Evolutionary conservation across 2,888 invertebrate genomes (phyloP).

Genomic region (Drosophila colorata): DNA sequence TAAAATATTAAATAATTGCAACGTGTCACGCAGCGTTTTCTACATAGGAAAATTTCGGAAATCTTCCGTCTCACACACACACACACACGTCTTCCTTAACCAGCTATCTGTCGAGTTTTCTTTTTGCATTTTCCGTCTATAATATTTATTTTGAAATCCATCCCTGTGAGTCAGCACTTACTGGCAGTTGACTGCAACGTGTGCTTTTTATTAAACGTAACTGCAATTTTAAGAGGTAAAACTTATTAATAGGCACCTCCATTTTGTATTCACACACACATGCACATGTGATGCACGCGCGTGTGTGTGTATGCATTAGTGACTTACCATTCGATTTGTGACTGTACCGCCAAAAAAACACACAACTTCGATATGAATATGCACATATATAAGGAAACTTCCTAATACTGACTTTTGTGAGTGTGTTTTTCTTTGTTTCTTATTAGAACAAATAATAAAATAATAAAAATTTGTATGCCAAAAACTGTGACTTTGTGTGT

Average conservation of each 20-base stretch:
- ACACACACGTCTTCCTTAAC: slow-evolving; percentile 3
- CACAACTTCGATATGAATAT: not conserved
- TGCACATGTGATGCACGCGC: slow-evolving; percentile 15
- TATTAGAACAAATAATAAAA: slow-evolving; percentile 5
- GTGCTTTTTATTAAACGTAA: slow-evolving; percentile 9
- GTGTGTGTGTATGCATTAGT: slow-evolving; percentile 15
- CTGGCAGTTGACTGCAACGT: slow-evolving; percentile 29
- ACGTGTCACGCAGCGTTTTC: slow-evolving; percentile 40
- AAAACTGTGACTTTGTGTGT: slow-evolving; percentile 11
- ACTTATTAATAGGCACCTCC: slow-evolving; percentile 55
- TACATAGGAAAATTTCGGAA: not conserved
- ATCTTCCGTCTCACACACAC: slow-evolving; percentile 12
- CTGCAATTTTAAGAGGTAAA: slow-evolving; percentile 26
- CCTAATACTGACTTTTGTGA: not conserved
- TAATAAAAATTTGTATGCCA: not conserved
- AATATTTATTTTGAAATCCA: not conserved
- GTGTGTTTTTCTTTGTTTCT: not conserved
- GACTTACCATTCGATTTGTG: slow-evolving; percentile 42
- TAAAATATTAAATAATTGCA: slow-evolving; percentile 9
- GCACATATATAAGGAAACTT: not conserved
- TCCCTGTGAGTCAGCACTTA: slow-evolving; percentile 29
- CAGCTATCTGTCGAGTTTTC: not conserved
- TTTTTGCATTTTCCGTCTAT: not conserved
- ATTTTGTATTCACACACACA: slow-evolving; percentile 52
- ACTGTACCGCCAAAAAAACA: slow-evolving; percentile 46